Evolutionary conservation across 2,888 invertebrate species (phyloP).

Genomic region (Neoaliturus tenellus): DNA sequence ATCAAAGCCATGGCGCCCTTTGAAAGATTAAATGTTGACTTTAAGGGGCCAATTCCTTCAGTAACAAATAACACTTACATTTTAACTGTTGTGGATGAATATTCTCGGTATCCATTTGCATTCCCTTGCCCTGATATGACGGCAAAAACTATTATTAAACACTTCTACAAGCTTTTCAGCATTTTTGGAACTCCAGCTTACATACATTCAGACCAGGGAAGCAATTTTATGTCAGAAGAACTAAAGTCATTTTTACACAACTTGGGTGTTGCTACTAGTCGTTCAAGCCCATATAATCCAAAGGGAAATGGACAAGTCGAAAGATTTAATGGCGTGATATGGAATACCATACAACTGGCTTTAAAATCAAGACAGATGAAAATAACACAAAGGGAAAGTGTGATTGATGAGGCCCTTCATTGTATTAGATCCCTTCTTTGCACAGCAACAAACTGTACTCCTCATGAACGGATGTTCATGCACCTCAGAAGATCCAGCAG

Average conservation of each 20-base stretch:
- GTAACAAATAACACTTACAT: too few species aligned
- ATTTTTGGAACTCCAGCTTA: too few species aligned
- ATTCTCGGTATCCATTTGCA: slow-evolving; percentile 61
- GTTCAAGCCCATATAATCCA: not conserved
- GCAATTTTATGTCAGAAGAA: not conserved
- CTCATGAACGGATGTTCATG: too few species aligned
- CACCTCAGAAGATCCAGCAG: slow-evolving; percentile 58
- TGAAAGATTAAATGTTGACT: slow-evolving; percentile 2
- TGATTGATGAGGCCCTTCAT: not conserved
- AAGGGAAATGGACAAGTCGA: slow-evolving; percentile 6
- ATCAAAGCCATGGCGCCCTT: slow-evolving; percentile 34
- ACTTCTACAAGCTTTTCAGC: too few species aligned
- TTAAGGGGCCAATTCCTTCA: slow-evolving; percentile 61
- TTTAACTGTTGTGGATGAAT: slow-evolving; percentile 59
- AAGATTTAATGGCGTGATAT: not conserved
- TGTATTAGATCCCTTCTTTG: not conserved
- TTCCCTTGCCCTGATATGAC: slow-evolving; percentile 10
- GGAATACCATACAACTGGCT: not conserved
- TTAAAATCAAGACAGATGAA: not conserved
- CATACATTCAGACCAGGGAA: slow-evolving; percentile 16
- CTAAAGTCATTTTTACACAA: not conserved
- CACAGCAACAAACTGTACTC: too few species aligned
- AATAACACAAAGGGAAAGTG: slow-evolving; percentile 25
- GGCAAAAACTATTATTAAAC: too few species aligned
- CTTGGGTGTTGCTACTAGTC: not conserved